Evolutionary conservation across 2,888 invertebrate species (phyloP).

Genomic region (Patella depressa): DNA sequence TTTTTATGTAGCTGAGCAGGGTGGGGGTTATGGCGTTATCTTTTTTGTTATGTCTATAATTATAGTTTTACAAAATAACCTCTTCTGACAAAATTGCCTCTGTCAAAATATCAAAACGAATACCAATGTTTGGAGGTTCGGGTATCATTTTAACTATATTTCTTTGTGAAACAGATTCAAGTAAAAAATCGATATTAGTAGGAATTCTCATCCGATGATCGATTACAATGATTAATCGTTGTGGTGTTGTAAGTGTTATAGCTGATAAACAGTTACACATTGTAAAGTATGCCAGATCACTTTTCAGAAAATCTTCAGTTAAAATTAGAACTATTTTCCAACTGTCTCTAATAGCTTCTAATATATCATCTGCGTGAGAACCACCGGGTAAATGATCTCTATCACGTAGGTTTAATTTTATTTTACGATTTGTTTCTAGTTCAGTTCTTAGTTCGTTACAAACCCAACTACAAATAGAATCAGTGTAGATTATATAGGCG

Average conservation of each 20-base stretch:
- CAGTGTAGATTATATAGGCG: not conserved
- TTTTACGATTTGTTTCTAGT: not conserved
- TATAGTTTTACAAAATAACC: too few species aligned
- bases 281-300: not conserved
- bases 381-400: not conserved
- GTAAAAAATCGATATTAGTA: not conserved
- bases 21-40: too few species aligned
- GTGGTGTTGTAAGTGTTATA: not conserved
- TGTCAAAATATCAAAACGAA: too few species aligned
- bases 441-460: not conserved
- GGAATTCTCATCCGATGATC: not conserved
- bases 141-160: not conserved
- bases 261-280: not conserved
- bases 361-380: not conserved
- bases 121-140: too few species aligned
- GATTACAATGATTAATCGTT: not conserved
- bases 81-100: too few species aligned
- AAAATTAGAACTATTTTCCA: slow-evolving; percentile 1
- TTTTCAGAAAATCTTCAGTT: not conserved
- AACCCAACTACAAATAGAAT: not conserved
- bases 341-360: not conserved
- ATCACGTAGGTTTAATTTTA: not conserved
- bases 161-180: not conserved
- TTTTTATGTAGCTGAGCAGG: too few species aligned
- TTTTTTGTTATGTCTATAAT: too few species aligned